Evolutionary conservation across 2,888 invertebrate genomes (phyloP).

Genomic region (Dendrolimus pini): DNA sequence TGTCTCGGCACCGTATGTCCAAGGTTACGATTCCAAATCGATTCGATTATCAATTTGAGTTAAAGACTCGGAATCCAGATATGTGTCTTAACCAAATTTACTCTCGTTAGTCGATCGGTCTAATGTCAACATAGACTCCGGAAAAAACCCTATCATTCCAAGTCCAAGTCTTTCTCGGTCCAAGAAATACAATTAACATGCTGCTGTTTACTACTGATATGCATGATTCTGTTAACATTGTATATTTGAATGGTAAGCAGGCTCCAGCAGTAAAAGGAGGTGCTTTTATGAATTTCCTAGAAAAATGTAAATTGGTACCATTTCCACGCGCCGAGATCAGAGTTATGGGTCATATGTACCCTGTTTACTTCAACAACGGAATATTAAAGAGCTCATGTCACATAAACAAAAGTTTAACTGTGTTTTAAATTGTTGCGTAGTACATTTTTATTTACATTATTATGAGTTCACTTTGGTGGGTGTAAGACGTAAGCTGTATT

Average conservation of each 20-base stretch:
- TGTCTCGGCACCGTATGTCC: no score
- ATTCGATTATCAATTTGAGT: no score
- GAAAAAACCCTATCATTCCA: no score
- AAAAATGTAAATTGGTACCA: constrained; percentile 53
- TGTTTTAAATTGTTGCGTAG: constrained; percentile 21
- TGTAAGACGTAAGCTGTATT: no score
- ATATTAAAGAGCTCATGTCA: constrained; percentile 47
- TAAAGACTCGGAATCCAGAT: no score
- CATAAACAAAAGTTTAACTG: constrained; percentile 23
- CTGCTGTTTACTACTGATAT: constrained; percentile 13
- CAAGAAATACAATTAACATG: neutral
- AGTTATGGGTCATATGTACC: constrained; percentile 62
- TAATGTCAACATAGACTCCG: no score
- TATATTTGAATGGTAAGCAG: constrained; percentile 41
- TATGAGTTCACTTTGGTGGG: no score
- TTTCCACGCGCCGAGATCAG: constrained; percentile 41
- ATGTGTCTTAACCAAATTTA: no score
- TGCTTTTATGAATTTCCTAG: constrained; percentile 48
- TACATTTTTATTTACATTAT: neutral
- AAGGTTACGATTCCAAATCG: no score
- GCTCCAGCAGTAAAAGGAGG: constrained; percentile 35
- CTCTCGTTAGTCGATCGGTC: no score
- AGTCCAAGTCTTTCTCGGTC: neutral
- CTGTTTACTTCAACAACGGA: constrained; percentile 41
- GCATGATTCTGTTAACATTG: constrained; percentile 15